Evolutionary conservation across 2,113 vertebrate genomes (phyloP), one percentile per base, ranked within the genome.

Genomic region (Axis porcinus): DNA sequence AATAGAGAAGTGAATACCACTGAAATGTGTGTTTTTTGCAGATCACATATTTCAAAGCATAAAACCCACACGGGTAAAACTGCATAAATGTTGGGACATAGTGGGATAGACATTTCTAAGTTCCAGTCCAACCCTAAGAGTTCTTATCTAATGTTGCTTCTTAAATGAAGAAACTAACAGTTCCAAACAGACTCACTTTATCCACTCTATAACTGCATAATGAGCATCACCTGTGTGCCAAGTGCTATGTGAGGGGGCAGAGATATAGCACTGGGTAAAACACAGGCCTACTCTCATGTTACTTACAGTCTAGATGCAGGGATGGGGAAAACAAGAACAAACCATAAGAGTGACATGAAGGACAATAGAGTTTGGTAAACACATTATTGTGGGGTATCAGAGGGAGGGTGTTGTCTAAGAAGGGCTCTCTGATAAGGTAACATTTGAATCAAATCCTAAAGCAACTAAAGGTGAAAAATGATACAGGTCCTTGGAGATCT

Each of bases 391-490:
- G 3, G 25, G 70, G 25, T 5, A 0, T 82, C 30, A 82, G 36
- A 36, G 6, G 4, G 21, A 88, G 11, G 25, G 5, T 85, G 4
- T 33, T 50, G 15, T 87, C 78, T 64, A 60, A 17, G 33, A 93
- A 91, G 33, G 17, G 15, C 16, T 93, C 60, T 95, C 78, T 88
- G 36, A 62, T n/a, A 83, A 83, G 76, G 62, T 36, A 27, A 81
- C 54, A 83, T 93, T 21, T 96, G 87, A 92, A 95, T 83, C 27
- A 74, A 97, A 60, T 86, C 64, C 36, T 57, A 88, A 85, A 97
- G 57, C 64, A 92, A 94, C 78, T 30, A 33, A 92, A 62, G 30
- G 9, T 54, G 43, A 57, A 94, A 83, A 89, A 45, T 83, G 55
- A 95, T 13, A 45, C 7, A 83, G 7, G 6, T 82, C 58, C 58